phyloP scores from a whole-genome alignment of 64 coral and sea anemone genomes.

The Montipora efflorescens region DNA sequence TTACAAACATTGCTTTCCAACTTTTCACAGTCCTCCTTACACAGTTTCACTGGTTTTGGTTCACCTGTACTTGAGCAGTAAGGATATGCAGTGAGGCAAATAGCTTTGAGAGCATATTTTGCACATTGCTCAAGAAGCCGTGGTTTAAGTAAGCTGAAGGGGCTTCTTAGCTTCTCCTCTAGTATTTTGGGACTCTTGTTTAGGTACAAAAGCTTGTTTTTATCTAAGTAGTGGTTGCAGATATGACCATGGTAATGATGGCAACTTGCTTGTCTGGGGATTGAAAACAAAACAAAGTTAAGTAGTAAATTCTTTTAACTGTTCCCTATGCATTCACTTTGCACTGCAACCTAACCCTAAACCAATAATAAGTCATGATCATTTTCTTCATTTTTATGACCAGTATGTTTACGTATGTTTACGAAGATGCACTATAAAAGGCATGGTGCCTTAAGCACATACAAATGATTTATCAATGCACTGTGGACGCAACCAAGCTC shows the following conservation, averaged over 20 bases:
- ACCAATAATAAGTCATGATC: too few species aligned
- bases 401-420: too few species aligned
- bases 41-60: conserved; percentile 77
- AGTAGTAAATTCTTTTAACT: too few species aligned
- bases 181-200: conserved; percentile 74
- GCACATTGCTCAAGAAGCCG: conserved; percentile 73
- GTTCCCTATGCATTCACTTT: too few species aligned
- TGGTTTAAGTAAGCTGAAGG: conserved; percentile 65
- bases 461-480: too few species aligned
- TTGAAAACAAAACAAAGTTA: not conserved
- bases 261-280: conserved; percentile 79
- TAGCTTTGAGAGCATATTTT: conserved; percentile 86
- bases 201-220: conserved; percentile 85
- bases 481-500: too few species aligned
- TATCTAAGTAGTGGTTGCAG: conserved; percentile 82
- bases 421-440: too few species aligned
- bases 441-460: too few species aligned
- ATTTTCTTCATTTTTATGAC: too few species aligned
- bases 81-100: conserved; percentile 85
- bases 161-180: conserved; percentile 68
- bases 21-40: conserved; percentile 90
- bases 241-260: conserved; percentile 86
- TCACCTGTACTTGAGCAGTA: conserved; percentile 71
- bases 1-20: conserved; percentile 81
- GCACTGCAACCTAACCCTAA: too few species aligned